These are phyloP conservation scores for Lagocephalus sceleratus DNA, from an alignment of 2,797 vertebrate genomes.

Conservation along the genomic window DNA sequence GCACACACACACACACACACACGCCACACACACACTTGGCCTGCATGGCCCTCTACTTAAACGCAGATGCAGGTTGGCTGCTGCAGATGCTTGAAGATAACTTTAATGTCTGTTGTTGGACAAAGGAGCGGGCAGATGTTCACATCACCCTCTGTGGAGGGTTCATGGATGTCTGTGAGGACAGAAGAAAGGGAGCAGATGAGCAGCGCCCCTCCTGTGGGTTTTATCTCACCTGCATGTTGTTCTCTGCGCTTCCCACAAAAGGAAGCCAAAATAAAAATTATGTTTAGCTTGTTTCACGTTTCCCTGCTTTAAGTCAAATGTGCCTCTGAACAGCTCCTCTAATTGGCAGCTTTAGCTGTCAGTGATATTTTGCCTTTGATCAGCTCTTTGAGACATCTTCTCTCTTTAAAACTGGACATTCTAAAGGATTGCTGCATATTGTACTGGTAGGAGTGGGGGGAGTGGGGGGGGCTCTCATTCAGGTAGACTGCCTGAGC, in stretches of 20 bases:
- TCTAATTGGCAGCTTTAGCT: no score
- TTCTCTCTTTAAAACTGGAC: no score
- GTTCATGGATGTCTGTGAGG: slow-evolving; percentile 15
- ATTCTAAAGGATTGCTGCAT: no score
- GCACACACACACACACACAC: not conserved
- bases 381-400: no score
- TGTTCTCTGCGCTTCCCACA: not conserved
- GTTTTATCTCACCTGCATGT: slow-evolving; percentile 7
- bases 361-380: no score
- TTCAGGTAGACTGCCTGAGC: no score
- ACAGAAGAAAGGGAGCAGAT: slow-evolving; percentile 2
- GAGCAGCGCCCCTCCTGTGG: not conserved
- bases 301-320: not conserved
- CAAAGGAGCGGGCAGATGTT: slow-evolving; percentile 22
- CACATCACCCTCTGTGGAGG: slow-evolving; percentile 12
- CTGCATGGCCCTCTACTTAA: not conserved
- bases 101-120: slow-evolving; percentile 34
- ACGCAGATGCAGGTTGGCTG: slow-evolving; percentile 44
- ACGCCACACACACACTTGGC: not conserved
- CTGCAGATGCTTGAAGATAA: slow-evolving; percentile 59
- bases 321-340: not conserved
- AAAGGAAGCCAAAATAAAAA: no score
- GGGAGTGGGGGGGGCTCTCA: no score
- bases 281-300: not conserved
- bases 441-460: no score